Base-by-base conservation (phyloP, 30 jellyfish, hydroid and myxozoan genomes). In the Chrysaora quinquecirrha region DNA sequence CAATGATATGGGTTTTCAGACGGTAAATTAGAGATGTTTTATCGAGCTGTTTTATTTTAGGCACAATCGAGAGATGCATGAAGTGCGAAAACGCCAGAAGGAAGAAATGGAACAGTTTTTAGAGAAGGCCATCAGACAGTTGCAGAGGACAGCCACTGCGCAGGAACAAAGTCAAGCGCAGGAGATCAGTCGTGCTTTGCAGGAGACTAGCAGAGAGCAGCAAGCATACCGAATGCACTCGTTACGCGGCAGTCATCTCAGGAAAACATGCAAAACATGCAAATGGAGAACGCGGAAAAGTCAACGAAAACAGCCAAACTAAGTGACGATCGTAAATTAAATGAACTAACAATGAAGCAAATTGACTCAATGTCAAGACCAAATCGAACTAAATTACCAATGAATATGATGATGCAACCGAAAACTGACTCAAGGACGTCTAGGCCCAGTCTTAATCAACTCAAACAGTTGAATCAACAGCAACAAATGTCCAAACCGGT, bases 401-500 rank as follows among this genome's bases (percentile, higher is more conserved):
- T 34, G 73, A 87, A 89, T 21, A 30, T 69, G 35, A 69, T 70
- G 73, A 48, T 52, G 83, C 54, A 54, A 29, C 64, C 84, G 71
- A 94, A 94, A 52, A 58, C 95, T 3, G 97, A 94, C 64, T 76
- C 81, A 10, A 88, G 82, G 33, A 81, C 67, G n/a, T 23, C 96
- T 7, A 87, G 94, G 71, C 99, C 96, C 20, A 86, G 96, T n/a
- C 65, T 94, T 29, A 94, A 94, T 69, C 96, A 94, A 58, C 70
- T 94, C 14, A 94, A 94, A 62, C 61, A 80, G 29, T 49, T 73
- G 27, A 94, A 80, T 30, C 96, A 78, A 78, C 97, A 95, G 60
- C 96, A 87, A 38, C 99, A 94, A 43, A 94, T 87, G 96, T 75
- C 62, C 12, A 82, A 31, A 73, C 48, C 56, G 38, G 29, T 30